A percentile compares a stretch with the other conserved stretches of the same genome.
Evolutionary conservation across 2,888 invertebrate species (phyloP).

Genomic region (Aphodius sticticus): DNA sequence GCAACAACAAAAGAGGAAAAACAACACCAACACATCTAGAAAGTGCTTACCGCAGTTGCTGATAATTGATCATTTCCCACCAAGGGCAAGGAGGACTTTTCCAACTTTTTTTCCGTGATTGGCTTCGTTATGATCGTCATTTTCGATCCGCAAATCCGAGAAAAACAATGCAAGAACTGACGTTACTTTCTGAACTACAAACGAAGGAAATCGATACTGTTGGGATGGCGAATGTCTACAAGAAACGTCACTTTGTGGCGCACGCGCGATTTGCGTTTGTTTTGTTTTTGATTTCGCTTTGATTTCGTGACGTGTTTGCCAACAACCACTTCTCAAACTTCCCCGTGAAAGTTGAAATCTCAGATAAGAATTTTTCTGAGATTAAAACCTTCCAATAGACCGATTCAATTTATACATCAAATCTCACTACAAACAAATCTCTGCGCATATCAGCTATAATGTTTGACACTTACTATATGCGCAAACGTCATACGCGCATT

Average conservation of each 20-base stretch:
- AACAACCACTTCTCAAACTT: no score
- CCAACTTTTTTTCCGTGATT: constrained; percentile 74
- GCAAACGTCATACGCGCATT: no score
- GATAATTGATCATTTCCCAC: constrained; percentile 64
- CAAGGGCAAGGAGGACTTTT: constrained; percentile 72
- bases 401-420: no score
- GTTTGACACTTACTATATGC: no score
- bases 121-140: constrained; percentile 87
- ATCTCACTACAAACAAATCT: no score
- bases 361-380: no score
- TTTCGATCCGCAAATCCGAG: constrained; percentile 45
- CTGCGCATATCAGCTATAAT: no score
- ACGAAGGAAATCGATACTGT: constrained; percentile 30
- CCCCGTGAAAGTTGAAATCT: no score
- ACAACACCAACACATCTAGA: not conserved
- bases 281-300: not conserved
- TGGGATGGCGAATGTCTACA: constrained; percentile 13
- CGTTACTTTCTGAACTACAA: constrained; percentile 22
- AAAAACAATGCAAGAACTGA: constrained; percentile 11
- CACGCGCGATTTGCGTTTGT: constrained; percentile 10
- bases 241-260: constrained; percentile 11
- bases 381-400: no score
- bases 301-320: not conserved
- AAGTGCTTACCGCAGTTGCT: constrained; percentile 53
- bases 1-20: constrained; percentile 14